Base-by-base conservation (phyloP, 2,113 vertebrate species). In the Marcusenius ussheri region DNA sequence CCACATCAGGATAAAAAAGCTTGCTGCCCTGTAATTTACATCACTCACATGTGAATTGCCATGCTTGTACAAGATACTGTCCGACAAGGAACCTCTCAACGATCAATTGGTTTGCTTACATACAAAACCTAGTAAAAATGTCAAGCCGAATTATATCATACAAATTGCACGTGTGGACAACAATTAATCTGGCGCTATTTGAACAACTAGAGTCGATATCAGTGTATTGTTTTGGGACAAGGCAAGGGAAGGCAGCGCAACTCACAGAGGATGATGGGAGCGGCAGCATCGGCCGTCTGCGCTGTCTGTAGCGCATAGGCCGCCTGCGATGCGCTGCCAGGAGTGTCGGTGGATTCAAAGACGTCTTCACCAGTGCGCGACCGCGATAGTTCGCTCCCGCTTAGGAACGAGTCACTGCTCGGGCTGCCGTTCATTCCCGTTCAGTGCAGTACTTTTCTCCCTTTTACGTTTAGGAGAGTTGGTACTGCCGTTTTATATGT, bases 221-320 rank as follows among this genome's bases (percentile, higher is more conserved):
- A 66, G 62, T 11, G 9, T 66, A 11, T 66, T 62, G 56, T 74
- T 74, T 15, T 74, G 9, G 31, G 66, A 74, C n/a, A 74, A 58
- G 80, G 83, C 50, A 39, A 80, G 46, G 39, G 27, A 45, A 11
- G 24, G 13, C 45, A 77, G 42, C 24, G 47, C 19, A n/a, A 94
- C 95, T 95, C 92, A 95, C 95, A 95, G 89, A 94, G 92, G 88
- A 95, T 91, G 0, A 94, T 90, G 21, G 94, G 86, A 24, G 88
- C 46, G 42, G 50, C 45, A 8, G 80, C 39, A 27, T 66, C 49
- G 74, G 90, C 89, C 88, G 91, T 90, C 51, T 93, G 93, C 91
- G 91, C 91, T 90, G 89, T 31, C 90, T 47, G 88, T 92, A 92
- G 88, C 88, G 85, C 91, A 92, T 94, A 92, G 90, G 74, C 74